Conservation (phyloP, 2,113 vertebrate species). For the Sterna hirundo region DNA sequence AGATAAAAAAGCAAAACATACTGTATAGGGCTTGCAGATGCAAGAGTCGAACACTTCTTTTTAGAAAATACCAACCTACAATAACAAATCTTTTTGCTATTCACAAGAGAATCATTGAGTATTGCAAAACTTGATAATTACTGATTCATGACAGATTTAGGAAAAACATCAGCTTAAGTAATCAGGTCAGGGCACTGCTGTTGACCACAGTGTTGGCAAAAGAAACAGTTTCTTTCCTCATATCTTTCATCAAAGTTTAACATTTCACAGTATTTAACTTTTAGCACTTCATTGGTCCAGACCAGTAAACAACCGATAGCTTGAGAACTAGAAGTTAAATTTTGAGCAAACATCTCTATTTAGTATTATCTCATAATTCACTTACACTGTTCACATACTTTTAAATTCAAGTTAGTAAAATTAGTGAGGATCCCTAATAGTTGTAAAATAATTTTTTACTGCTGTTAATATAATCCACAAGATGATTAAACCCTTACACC, state of each 20-base stretch:
- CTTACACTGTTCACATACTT: not conserved
- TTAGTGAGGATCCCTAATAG: not conserved
- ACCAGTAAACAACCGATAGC: slow-evolving; percentile 56
- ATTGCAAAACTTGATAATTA: slow-evolving; percentile 83
- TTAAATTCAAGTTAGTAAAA: not conserved
- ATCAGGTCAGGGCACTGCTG: slow-evolving; percentile 74
- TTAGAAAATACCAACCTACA: slow-evolving; percentile 67
- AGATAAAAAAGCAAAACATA: not conserved
- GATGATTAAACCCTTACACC: not conserved
- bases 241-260: slow-evolving; percentile 72
- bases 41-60: slow-evolving; percentile 28
- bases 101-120: slow-evolving; percentile 72
- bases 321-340: slow-evolving; percentile 10
- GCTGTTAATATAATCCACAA: not conserved
- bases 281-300: slow-evolving; percentile 54
- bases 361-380: not conserved
- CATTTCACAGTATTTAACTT: slow-evolving; percentile 65
- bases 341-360: not conserved
- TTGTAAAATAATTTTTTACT: not conserved
- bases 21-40: slow-evolving; percentile 31
- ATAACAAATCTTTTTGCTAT: slow-evolving; percentile 74
- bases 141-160: slow-evolving; percentile 82
- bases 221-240: slow-evolving; percentile 57
- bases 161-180: slow-evolving; percentile 81
- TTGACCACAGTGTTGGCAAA: slow-evolving; percentile 73